These are phyloP conservation scores for Zygothrica quintamaculata DNA, from an alignment of 2,888 invertebrate species.

Conservation along the genomic window DNA sequence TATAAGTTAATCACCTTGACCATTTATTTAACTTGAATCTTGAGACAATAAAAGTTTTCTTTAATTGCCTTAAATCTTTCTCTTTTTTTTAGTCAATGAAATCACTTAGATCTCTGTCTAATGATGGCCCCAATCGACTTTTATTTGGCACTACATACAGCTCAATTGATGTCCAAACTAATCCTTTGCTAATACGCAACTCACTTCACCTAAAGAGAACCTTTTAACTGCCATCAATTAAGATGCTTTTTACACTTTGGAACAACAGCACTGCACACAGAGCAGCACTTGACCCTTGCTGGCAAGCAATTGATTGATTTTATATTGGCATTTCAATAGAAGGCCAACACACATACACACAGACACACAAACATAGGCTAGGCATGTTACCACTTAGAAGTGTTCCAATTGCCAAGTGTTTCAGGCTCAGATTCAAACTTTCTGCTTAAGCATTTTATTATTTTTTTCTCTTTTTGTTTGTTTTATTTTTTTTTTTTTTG, in stretches of 20 bases:
- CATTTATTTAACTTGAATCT: no score
- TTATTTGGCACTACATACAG: not conserved
- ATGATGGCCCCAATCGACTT: not conserved
- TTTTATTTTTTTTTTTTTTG: conserved; percentile 18
- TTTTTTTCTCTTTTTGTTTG: conserved; percentile 9
- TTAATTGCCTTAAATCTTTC: no score
- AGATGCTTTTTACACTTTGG: conserved; percentile 55
- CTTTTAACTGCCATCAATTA: conserved; percentile 58
- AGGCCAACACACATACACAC: conserved; percentile 33
- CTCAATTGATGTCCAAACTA: conserved; percentile 13
- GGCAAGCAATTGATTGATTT: conserved; percentile 82
- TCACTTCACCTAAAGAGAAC: conserved; percentile 38
- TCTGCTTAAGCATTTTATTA: conserved; percentile 5
- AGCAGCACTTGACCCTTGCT: conserved; percentile 82
- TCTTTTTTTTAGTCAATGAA: no score
- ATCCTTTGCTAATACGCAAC: conserved; percentile 30
- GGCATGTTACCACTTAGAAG: conserved; percentile 51
- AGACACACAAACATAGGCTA: conserved; percentile 20
- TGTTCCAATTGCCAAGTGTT: conserved; percentile 80
- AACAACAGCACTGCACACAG: conserved; percentile 51
- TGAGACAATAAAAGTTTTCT: no score
- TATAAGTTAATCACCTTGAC: no score
- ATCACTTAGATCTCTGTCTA: not conserved
- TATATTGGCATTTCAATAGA: conserved; percentile 80
- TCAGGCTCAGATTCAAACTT: conserved; percentile 41